Conservation (phyloP, 2,113 vertebrate species). For the Plecturocebus donacophilus region DNA sequence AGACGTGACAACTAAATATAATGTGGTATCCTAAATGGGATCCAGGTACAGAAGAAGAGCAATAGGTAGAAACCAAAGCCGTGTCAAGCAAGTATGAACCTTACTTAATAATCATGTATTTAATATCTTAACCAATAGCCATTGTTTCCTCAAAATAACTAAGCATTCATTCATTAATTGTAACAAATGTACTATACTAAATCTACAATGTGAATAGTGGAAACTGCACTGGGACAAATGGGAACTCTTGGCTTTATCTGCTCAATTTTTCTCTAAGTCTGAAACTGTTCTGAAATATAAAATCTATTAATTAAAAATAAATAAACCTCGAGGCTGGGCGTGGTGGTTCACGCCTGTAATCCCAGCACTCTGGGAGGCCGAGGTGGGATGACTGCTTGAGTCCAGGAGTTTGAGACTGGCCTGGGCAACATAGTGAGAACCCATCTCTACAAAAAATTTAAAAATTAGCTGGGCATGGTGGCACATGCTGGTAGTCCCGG, state of each 20-base stretch:
- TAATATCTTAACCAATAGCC: too few relatives aligned
- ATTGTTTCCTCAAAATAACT: too few relatives aligned
- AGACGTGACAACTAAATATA: background rate
- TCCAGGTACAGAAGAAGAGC: background rate
- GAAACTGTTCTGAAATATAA: background rate
- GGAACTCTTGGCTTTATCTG: background rate
- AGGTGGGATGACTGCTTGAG: too few relatives aligned
- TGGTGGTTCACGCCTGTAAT: too few relatives aligned
- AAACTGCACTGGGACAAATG: background rate
- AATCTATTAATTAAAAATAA: background rate
- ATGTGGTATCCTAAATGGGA: background rate
- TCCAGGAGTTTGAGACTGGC: too few relatives aligned
- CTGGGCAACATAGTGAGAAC: too few relatives aligned
- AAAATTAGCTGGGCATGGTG: too few relatives aligned
- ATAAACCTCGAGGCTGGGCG: too few relatives aligned
- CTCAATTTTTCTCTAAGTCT: background rate
- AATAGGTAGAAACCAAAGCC: constrained; percentile 5
- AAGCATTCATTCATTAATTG: background rate
- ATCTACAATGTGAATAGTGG: background rate
- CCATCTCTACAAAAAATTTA: too few relatives aligned
- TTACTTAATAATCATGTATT: background rate
- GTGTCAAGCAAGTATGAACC: background rate
- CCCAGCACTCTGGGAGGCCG: too few relatives aligned
- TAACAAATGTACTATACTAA: background rate
- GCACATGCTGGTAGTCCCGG: too few relatives aligned